Evolutionary conservation across 2,113 vertebrate genomes (phyloP).

Genomic region (Alligator mississippiensis): DNA sequence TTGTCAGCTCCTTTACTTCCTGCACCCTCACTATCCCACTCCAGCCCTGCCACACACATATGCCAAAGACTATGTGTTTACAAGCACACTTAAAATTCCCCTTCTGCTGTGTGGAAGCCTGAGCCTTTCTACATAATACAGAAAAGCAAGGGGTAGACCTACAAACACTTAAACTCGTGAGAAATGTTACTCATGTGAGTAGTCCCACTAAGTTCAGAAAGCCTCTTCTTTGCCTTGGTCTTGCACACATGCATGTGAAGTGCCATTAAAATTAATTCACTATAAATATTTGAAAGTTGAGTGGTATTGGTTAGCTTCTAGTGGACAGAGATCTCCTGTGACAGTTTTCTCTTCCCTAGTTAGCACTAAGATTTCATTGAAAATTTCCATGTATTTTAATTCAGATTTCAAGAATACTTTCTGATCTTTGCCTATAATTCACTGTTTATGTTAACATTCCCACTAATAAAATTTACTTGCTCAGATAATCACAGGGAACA

Average conservation of each 20-base stretch:
- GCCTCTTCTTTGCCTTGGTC: background rate
- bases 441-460: background rate
- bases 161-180: background rate
- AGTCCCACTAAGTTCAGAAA: background rate
- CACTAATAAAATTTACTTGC: background rate
- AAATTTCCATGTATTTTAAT: background rate
- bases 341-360: background rate
- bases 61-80: background rate
- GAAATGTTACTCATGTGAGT: background rate
- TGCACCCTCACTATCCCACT: too few relatives aligned
- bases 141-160: background rate
- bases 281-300: background rate
- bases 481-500: background rate
- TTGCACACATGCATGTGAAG: background rate
- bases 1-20: slow-evolving; percentile 23
- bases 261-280: background rate
- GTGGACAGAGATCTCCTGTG: background rate
- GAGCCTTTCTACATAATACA: background rate
- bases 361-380: background rate
- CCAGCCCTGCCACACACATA: background rate
- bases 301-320: background rate
- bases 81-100: background rate
- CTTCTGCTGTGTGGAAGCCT: background rate
- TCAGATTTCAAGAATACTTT: background rate
- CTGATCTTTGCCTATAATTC: background rate